Conservation (phyloP, 2,113 vertebrate species). For the Colossoma macropomum region DNA sequence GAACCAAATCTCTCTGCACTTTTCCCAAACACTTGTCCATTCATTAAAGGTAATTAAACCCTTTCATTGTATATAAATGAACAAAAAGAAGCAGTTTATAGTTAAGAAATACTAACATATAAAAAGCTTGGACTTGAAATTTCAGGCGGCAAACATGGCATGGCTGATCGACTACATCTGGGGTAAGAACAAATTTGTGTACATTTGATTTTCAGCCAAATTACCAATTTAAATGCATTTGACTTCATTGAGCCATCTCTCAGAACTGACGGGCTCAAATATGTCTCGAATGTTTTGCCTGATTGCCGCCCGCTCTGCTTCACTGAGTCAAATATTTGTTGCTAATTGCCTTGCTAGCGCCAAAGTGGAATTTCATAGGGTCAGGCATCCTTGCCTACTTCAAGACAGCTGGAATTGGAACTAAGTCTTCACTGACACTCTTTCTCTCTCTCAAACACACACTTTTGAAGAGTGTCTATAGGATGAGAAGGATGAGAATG, state of each 20-base stretch:
- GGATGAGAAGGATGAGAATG: slow-evolving; percentile 47
- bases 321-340: slow-evolving; percentile 14
- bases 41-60: too few relatives aligned
- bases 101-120: too few relatives aligned
- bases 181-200: too few relatives aligned
- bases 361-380: slow-evolving; percentile 11
- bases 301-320: neutral
- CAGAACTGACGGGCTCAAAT: neutral
- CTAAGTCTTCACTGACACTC: neutral
- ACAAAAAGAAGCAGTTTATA: too few relatives aligned
- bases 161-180: too few relatives aligned
- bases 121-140: too few relatives aligned
- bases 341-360: slow-evolving; percentile 5
- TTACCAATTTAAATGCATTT: neutral
- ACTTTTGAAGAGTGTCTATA: slow-evolving; percentile 46
- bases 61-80: too few relatives aligned
- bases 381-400: neutral
- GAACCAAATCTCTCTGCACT: too few relatives aligned
- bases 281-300: slow-evolving; percentile 27
- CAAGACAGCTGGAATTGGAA: neutral
- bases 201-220: neutral
- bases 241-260: neutral
- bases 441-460: slow-evolving; percentile 14
- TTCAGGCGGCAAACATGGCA: too few relatives aligned
- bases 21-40: too few relatives aligned